Conservation (phyloP, 2,888 invertebrate genomes). For the Oxystoma pomonae region DNA sequence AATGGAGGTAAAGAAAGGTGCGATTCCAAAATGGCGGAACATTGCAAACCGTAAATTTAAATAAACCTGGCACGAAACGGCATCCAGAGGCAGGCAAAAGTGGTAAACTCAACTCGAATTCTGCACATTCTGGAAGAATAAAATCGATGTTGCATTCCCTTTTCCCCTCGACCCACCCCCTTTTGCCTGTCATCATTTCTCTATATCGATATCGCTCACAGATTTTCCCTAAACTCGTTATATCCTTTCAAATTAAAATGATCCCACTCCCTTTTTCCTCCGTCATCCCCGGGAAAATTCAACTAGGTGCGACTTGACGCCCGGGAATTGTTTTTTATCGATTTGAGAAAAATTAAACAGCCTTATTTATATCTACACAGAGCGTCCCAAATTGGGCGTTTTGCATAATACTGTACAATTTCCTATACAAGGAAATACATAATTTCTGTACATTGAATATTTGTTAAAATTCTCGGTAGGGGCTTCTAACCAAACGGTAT, state of each 20-base stretch:
- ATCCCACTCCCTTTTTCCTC: neutral
- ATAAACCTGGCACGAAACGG: neutral
- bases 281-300: no score
- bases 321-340: no score
- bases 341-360: no score
- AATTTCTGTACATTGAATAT: no score
- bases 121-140: conserved; percentile 12
- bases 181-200: neutral
- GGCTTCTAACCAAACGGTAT: no score
- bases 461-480: no score
- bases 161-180: conserved; percentile 26
- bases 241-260: neutral
- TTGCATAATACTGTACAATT: no score
- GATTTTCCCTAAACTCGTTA: neutral
- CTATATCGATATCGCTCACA: neutral
- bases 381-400: no score
- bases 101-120: neutral
- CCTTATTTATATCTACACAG: no score
- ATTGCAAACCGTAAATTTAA: neutral
- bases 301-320: no score
- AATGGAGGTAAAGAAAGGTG: no score
- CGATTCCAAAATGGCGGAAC: neutral
- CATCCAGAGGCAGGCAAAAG: neutral
- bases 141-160: conserved; percentile 43
- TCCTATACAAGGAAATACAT: no score